phyloP scores from a whole-genome alignment of 2,888 invertebrate genomes.

The Dasypolia templi region DNA sequence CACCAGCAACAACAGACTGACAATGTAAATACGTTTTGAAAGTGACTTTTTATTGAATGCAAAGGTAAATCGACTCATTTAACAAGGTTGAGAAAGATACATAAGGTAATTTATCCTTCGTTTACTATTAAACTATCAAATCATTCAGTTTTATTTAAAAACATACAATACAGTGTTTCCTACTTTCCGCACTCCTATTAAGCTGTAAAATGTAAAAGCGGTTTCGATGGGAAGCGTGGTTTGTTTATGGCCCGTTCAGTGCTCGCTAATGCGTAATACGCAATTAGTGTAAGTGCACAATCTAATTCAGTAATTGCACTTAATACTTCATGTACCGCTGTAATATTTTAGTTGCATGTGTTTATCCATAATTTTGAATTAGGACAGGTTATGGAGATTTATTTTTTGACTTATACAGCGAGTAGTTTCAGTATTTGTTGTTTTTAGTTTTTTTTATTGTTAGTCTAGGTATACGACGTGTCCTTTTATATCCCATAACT shows the following conservation, averaged over 20 bases:
- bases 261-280: conserved; percentile 41
- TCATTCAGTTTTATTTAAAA: background rate
- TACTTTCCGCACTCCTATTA: conserved; percentile 14
- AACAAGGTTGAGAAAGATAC: background rate
- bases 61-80: background rate
- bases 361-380: conserved; percentile 24
- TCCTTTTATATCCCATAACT: too few species aligned
- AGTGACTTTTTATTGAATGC: too few species aligned
- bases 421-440: background rate
- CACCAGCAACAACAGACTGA: background rate
- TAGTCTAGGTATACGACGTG: background rate
- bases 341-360: conserved; percentile 20
- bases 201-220: conserved; percentile 45
- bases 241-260: conserved; percentile 39
- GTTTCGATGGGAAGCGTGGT: conserved; percentile 35
- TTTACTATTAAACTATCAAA: background rate
- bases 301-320: conserved; percentile 51
- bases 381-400: background rate
- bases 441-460: background rate
- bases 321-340: conserved; percentile 31
- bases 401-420: background rate
- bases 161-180: conserved; percentile 13
- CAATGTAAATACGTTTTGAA: background rate
- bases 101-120: background rate
- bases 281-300: conserved; percentile 60